Evolutionary conservation across 2,797 vertebrate species (phyloP).

Genomic region (Ispidina lecontei): DNA sequence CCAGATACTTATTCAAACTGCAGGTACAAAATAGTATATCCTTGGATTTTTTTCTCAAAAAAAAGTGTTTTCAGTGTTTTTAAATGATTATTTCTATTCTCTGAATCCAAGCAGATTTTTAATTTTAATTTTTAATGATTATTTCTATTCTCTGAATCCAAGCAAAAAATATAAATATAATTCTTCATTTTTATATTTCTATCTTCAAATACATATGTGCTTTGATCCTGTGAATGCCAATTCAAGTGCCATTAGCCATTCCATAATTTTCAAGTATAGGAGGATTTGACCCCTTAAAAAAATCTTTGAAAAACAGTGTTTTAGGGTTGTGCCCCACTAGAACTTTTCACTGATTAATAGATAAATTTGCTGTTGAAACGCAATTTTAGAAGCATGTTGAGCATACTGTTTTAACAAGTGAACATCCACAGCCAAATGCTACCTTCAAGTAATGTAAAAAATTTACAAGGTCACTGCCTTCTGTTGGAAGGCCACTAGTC

Average conservation of each 20-base stretch:
- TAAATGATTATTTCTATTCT: neutral
- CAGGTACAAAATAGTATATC: neutral
- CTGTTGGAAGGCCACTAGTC: constrained; percentile 4
- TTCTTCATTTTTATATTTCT: neutral
- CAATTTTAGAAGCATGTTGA: neutral
- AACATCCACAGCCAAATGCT: neutral
- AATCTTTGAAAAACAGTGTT: neutral
- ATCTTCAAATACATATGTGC: neutral
- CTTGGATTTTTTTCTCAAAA: neutral
- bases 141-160: neutral
- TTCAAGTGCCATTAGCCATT: neutral
- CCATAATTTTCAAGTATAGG: neutral
- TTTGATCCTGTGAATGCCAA: neutral
- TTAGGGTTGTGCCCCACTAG: neutral
- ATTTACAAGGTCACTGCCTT: neutral
- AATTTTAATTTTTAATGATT: too few species aligned
- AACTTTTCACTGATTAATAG: neutral
- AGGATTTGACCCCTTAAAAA: neutral
- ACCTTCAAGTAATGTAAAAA: neutral
- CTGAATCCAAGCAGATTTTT: neutral
- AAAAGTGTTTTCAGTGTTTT: neutral
- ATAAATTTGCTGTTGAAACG: neutral
- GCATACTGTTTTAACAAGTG: neutral
- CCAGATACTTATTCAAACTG: neutral
- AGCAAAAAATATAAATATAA: neutral